A percentile compares a stretch with the other conserved stretches of the same genome.
These are phyloP conservation scores for Onychorhynchus coronatus DNA, from an alignment of 2,113 vertebrate genomes.

Conservation along the genomic window DNA sequence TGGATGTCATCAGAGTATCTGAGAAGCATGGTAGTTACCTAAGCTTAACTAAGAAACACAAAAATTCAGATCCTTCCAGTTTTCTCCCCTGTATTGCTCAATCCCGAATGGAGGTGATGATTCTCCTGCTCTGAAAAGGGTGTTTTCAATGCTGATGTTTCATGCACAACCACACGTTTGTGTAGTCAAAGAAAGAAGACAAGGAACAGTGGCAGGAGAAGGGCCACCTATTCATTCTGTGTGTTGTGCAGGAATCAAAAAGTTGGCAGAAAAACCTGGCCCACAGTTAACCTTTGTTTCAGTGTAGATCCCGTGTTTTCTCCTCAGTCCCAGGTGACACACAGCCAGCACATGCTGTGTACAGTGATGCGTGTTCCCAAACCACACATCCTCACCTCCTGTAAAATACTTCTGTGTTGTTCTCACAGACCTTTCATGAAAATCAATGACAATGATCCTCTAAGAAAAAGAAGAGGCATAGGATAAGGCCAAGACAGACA, in stretches of 20 bases:
- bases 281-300: neutral
- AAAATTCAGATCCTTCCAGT: neutral
- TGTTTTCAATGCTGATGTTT: neutral
- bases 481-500: neutral
- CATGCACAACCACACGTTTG: neutral
- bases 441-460: constrained; percentile 34
- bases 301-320: neutral
- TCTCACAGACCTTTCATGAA: constrained; percentile 11
- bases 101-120: neutral
- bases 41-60: neutral
- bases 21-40: neutral
- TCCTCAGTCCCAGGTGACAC: neutral
- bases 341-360: neutral
- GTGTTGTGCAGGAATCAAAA: neutral
- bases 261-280: neutral
- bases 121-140: neutral
- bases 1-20: neutral
- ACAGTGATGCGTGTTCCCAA: neutral
- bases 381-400: neutral
- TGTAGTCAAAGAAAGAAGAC: neutral
- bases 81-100: neutral
- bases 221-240: neutral
- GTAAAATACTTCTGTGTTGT: constrained; percentile 10
- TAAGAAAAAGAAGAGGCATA: neutral
- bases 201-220: neutral